Percentiles rank a stretch among this genome's conserved stretches.
phyloP scores from a whole-genome alignment of 1,140 invertebrate species.

The Penaeus vannamei region DNA sequence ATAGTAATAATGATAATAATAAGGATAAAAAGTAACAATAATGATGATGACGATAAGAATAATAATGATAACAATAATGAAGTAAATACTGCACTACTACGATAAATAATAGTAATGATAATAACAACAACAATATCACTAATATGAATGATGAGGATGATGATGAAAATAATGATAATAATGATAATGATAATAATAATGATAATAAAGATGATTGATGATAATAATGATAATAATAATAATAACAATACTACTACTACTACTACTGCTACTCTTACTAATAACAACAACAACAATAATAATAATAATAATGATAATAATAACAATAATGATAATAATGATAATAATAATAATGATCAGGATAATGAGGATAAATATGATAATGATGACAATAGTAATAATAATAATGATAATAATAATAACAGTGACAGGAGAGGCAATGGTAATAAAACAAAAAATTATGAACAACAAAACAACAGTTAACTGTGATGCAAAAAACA shows the following conservation, averaged over 20 bases:
- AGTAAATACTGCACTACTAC: no score
- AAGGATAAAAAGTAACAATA: not conserved
- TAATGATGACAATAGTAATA: slow-evolving; percentile 13
- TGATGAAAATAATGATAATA: slow-evolving; percentile 5
- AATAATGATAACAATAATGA: slow-evolving; percentile 22
- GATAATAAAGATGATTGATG: slow-evolving; percentile 17
- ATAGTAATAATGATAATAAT: no score
- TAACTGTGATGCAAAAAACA: not conserved
- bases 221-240: slow-evolving; percentile 26
- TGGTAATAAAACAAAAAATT: not conserved
- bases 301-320: slow-evolving; percentile 6
- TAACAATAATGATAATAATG: slow-evolving; percentile 18
- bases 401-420: slow-evolving; percentile 14
- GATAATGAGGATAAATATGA: slow-evolving; percentile 10
- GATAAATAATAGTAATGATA: not conserved
- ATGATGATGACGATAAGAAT: not conserved
- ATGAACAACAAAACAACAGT: not conserved
- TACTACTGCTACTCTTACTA: no score
- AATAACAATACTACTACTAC: no score
- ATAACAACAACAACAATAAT: no score
- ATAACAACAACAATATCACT: not conserved
- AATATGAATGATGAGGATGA: not conserved
- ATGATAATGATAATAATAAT: slow-evolving; percentile 22
- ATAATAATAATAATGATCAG: slow-evolving; percentile 16
- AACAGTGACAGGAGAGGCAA: not conserved